Percentiles rank a stretch among this genome's conserved stretches.
These are phyloP conservation scores for Anhinga anhinga DNA, from an alignment of 2,113 vertebrate species.

Conservation along the genomic window DNA sequence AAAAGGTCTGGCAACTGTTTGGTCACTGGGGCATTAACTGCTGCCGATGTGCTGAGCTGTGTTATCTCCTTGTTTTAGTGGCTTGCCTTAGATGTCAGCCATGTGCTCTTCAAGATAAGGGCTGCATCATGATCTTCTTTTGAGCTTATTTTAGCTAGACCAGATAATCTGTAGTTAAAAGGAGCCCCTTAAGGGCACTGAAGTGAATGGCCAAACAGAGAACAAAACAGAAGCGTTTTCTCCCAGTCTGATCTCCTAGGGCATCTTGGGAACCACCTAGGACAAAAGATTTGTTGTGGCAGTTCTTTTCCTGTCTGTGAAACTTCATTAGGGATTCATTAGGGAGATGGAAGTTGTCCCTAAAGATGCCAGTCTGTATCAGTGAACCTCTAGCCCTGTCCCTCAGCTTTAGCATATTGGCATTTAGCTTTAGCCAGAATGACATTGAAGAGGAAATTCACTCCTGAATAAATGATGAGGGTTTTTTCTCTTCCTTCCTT, in stretches of 20 bases:
- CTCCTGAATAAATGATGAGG: neutral
- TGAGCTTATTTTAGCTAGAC: neutral
- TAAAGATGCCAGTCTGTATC: neutral
- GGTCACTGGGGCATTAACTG: neutral
- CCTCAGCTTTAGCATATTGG: neutral
- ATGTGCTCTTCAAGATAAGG: too few species aligned
- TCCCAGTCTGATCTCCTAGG: neutral
- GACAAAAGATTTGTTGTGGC: neutral
- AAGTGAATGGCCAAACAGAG: neutral
- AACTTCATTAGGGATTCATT: neutral
- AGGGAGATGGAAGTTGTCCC: neutral
- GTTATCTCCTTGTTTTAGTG: neutral
- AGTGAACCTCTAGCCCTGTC: neutral
- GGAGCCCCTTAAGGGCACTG: neutral
- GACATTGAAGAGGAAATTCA: neutral
- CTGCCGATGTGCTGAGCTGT: neutral
- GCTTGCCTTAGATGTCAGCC: neutral
- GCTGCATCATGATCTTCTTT: neutral
- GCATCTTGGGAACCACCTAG: neutral
- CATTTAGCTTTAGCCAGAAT: neutral
- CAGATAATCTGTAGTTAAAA: neutral
- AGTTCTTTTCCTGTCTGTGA: fast-evolving
- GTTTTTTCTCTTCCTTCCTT: neutral
- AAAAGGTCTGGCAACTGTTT: neutral
- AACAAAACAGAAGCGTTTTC: neutral